Evolutionary conservation across 2,797 vertebrate genomes (phyloP).

Genomic region (Melanotaenia nigrans): DNA sequence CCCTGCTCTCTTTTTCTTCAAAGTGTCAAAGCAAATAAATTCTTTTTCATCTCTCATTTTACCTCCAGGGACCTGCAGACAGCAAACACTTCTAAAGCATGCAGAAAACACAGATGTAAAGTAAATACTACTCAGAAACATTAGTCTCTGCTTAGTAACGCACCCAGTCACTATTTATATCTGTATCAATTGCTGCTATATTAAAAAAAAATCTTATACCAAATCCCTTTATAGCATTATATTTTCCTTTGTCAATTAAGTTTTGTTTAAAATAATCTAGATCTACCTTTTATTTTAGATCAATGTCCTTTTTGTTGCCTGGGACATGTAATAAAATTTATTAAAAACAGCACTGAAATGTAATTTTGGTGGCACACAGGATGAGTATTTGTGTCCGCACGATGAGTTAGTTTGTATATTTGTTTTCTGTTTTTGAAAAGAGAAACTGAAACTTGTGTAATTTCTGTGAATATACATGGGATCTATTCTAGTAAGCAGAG

Average conservation of each 20-base stretch:
- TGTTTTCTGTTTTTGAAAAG: neutral
- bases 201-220: conserved; percentile 5
- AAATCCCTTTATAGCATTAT: neutral
- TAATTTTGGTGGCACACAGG: neutral
- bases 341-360: neutral
- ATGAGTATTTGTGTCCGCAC: neutral
- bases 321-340: neutral
- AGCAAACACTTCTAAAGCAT: conserved; percentile 52
- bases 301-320: neutral
- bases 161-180: conserved; percentile 24
- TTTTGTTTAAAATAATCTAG: neutral
- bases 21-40: conserved; percentile 63
- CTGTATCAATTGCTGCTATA: conserved; percentile 13
- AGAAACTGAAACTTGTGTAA: neutral
- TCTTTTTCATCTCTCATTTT: conserved; percentile 55
- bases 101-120: conserved; percentile 25
- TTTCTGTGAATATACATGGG: neutral
- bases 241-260: neutral
- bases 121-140: conserved; percentile 20
- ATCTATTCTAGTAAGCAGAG: no score
- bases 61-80: conserved; percentile 45
- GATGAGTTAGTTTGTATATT: no score
- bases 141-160: conserved; percentile 23
- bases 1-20: conserved; percentile 34
- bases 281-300: neutral